Evolutionary conservation across 1,140 invertebrate species (phyloP), one percentile per base, ranked within the genome.

Genomic region (Dufourea novaeangliae): DNA sequence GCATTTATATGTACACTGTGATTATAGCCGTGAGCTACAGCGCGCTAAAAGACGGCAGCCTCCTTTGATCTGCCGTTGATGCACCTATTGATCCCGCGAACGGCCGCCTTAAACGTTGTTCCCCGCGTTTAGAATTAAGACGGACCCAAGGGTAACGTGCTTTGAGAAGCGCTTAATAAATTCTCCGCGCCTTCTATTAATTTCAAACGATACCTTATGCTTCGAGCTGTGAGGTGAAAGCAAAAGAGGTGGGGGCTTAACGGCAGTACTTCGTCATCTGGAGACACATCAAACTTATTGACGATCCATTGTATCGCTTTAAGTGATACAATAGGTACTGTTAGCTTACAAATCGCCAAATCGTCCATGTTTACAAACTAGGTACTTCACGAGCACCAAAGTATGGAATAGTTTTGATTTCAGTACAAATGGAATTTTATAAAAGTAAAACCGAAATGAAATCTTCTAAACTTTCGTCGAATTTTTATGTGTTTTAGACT

Each of bases 21-120:
- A 81, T 81, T 74, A 68, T 68, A 74, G 69, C 77, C 69, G 69
- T 22, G 61, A 80, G 77, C 62, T 50, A 81, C 7, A 32, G 52
- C 62, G 78, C 68, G 34, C 67, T 67, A 67, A 50, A 81, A 57
- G 76, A 81, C 69, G 62, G n/a, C 14, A 67, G 46, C 7, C 11
- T 20, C 22, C 77, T 81, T 81, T 81, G 79, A 81, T 81, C 77
- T 68, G 22, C 34, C 75, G 50, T n/a, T n/a, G 20, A 37, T 3
- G 34, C 8, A 37, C 44, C 22, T 50, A 70, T 70, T 20, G 67
- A 70, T 70, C 67, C 67, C n/a, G 62, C 14, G 29, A 56, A 44
- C 57, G 22, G 27, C 56, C n/a, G 25, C 11, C 39, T 32, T 34
- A 50, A 72, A 62, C 69, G 50, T 39, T 56, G 4, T 25, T 20